A percentile compares a stretch with the other conserved stretches of the same genome.
Evolutionary conservation across 2,888 invertebrate genomes (phyloP).

Genomic region (Drosophila anceps): DNA sequence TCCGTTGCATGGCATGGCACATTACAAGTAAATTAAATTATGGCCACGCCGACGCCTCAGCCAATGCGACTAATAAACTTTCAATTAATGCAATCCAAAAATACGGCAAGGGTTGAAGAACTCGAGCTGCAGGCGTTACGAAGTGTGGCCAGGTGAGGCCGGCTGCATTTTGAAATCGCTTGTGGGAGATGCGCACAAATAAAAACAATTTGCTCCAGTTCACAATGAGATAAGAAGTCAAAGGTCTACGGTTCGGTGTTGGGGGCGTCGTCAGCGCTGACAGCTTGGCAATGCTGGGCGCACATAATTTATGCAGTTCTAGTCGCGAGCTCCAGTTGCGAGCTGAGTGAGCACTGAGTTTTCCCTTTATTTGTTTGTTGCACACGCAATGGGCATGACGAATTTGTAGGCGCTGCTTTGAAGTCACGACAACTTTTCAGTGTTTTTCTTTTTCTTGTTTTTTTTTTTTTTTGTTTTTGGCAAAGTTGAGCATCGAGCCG

Average conservation of each 20-base stretch:
- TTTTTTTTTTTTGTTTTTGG: neutral
- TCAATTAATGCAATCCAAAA: constrained; percentile 76
- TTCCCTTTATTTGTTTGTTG: constrained; percentile 46
- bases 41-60: constrained; percentile 52
- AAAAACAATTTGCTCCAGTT: constrained; percentile 72
- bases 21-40: constrained; percentile 75
- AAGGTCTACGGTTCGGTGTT: neutral
- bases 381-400: constrained; percentile 69
- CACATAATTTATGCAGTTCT: constrained; percentile 75
- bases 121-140: constrained; percentile 50
- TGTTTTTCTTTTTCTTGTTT: neutral
- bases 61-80: constrained; percentile 71
- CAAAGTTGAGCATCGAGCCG: constrained; percentile 12
- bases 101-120: constrained; percentile 26
- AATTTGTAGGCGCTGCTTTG: constrained; percentile 71
- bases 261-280: constrained; percentile 59
- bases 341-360: constrained; percentile 11
- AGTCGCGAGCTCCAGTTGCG: constrained; percentile 34
- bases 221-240: constrained; percentile 54
- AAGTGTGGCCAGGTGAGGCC: constrained; percentile 44
- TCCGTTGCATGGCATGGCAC: constrained; percentile 36
- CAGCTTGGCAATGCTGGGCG: constrained; percentile 59
- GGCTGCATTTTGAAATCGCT: constrained; percentile 17
- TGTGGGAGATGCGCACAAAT: constrained; percentile 48
- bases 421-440: constrained; percentile 48